These are phyloP conservation scores for Lithophane semibrunnea DNA, from an alignment of 2,888 invertebrate genomes.

Conservation along the genomic window DNA sequence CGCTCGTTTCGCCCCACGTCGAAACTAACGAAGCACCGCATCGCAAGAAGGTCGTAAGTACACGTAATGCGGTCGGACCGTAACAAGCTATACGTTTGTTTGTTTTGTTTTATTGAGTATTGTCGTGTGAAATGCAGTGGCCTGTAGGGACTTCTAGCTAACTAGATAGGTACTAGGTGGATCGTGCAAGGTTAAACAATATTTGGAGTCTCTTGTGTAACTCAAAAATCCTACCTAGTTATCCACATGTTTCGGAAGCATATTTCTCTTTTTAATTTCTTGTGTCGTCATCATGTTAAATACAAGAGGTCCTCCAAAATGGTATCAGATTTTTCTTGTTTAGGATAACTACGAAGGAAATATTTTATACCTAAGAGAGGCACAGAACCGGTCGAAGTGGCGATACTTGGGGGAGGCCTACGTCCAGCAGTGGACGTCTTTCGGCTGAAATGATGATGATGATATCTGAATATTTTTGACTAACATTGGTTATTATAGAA, in stretches of 20 bases:
- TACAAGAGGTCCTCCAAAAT: too few relatives aligned
- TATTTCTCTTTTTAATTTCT: too few relatives aligned
- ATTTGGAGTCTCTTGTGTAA: not conserved
- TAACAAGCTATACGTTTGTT: slow-evolving; percentile 64
- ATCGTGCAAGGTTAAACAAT: not conserved
- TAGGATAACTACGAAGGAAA: too few relatives aligned
- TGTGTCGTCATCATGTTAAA: too few relatives aligned
- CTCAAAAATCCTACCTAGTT: not conserved
- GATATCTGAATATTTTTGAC: not conserved
- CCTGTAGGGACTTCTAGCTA: not conserved
- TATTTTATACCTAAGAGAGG: too few relatives aligned
- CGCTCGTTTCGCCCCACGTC: slow-evolving; percentile 12
- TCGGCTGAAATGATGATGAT: too few relatives aligned
- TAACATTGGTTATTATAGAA: not conserved
- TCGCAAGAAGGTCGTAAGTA: slow-evolving; percentile 65
- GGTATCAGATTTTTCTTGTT: too few relatives aligned
- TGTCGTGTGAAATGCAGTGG: not conserved
- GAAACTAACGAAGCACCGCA: slow-evolving; percentile 57
- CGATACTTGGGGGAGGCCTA: too few relatives aligned
- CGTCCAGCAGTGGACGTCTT: too few relatives aligned
- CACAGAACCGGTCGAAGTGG: too few relatives aligned
- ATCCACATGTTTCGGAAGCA: too few relatives aligned
- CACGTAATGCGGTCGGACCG: slow-evolving; percentile 67
- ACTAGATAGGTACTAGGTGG: not conserved
- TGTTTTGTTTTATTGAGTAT: slow-evolving; percentile 20